Evolutionary conservation across 2,797 vertebrate species (phyloP).

Genomic region (Enteromius fasciolatus): DNA sequence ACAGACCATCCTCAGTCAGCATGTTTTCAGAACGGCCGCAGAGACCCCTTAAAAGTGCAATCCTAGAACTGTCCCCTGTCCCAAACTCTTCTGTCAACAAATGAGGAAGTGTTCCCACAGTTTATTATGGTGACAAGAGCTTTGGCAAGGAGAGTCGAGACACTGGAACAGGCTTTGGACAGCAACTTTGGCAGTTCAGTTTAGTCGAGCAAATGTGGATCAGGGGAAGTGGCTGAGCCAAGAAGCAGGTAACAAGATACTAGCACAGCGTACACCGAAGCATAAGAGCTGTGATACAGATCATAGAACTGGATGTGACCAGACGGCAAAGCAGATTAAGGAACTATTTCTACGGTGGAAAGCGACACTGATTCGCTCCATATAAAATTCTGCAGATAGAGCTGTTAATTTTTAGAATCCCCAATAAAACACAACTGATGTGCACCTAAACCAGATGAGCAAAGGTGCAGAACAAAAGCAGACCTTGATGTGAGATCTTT

Average conservation of each 20-base stretch:
- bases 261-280: conserved; percentile 19
- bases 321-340: neutral
- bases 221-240: conserved; percentile 25
- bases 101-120: neutral
- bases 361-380: neutral
- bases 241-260: conserved; percentile 10
- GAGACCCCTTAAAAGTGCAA: neutral
- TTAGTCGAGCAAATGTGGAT: conserved; percentile 31
- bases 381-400: conserved; percentile 12
- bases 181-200: conserved; percentile 26
- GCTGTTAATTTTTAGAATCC: conserved; percentile 5
- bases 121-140: conserved; percentile 22
- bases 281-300: conserved; percentile 4
- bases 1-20: neutral
- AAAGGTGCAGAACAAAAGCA: conserved; percentile 11
- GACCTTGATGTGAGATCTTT: conserved; percentile 2
- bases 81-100: conserved; percentile 6
- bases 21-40: neutral
- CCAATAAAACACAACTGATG: neutral
- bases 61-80: neutral
- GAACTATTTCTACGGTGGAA: neutral
- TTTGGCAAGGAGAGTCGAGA: conserved; percentile 32
- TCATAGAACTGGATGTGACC: conserved; percentile 19
- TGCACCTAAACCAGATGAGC: neutral
- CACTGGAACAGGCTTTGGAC: conserved; percentile 29